Evolutionary conservation across 2,113 vertebrate genomes (phyloP), one percentile per base, ranked within the genome.

Genomic region (Empidonax alnorum): DNA sequence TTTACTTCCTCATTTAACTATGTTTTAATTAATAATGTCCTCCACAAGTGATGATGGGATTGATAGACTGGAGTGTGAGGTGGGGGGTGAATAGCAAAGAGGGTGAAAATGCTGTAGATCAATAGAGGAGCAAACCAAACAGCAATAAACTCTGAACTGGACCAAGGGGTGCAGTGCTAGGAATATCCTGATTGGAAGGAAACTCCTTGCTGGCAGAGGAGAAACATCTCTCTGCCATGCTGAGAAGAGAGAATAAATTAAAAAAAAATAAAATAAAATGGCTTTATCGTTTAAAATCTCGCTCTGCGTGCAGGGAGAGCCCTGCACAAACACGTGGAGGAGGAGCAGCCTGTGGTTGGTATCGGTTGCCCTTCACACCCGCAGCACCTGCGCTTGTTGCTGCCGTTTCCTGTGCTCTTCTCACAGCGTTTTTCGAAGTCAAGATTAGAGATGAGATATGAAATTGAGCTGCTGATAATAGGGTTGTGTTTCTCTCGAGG

Each of bases 391-490:
- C 75, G n/a, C 37, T 33, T 25, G 12, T 4, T 52, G 27, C 52
- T 84, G 47, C 59, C 41, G 10, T 52, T 93, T 93, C 86, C 94
- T 87, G 47, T 55, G 80, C 63, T 84, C 4, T 67, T 87, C 47
- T 74, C 84, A 55, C 53, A 42, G 4, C 8, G 5, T 11, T 19
- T 55, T 66, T 83, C 79, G 19, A 3, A 62, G 76, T 74, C 72
- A 25, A 80, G 74, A 24, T 59, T 15, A 21, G 62, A 86, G 71
- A 24, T 33, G 65, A 80, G 49, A 61, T 63, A 31, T 1, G 2
- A 44, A 24, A 63, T 14, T 15, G 42, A 39, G 3, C 10, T 77
- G 86, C 76, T 74, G 82, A 46, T n/a, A 67, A n/a, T 0, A 16
- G 1, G 2, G 41, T 27, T 41, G 1, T 68, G 5, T 61, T 81